Percentiles rank a stretch among this genome's conserved stretches.
phyloP scores from a whole-genome alignment of 2,888 invertebrate species.

The Phymatocera aterrima region DNA sequence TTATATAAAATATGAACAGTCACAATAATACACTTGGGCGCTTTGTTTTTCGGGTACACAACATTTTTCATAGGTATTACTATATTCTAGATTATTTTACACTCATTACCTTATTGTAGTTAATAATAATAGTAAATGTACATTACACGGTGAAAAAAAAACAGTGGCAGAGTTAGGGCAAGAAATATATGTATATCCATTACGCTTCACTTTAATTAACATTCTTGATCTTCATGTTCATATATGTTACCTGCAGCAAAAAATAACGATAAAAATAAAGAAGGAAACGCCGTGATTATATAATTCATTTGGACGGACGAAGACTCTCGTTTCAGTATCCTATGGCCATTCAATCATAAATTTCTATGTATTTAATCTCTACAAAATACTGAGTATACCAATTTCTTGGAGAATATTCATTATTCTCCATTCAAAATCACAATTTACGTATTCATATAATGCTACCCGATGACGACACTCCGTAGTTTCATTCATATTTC shows the following conservation, averaged over 20 bases:
- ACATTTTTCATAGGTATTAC: not conserved
- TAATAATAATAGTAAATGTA: not conserved
- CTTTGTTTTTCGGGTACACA: not conserved
- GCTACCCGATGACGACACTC: not conserved
- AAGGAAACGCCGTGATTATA: not conserved
- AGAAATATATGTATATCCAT: no score
- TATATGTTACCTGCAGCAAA: not conserved
- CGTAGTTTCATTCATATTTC: not conserved
- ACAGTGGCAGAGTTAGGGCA: no score
- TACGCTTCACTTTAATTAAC: not conserved
- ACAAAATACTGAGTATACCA: slow-evolving; percentile 45
- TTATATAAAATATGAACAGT: slow-evolving; percentile 11
- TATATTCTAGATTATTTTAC: no score
- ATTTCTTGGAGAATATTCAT: slow-evolving; percentile 3
- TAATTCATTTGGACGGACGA: slow-evolving; percentile 13
- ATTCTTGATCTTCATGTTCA: not conserved
- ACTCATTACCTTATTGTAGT: not conserved
- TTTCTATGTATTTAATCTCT: slow-evolving; percentile 38
- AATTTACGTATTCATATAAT: slow-evolving; percentile 15
- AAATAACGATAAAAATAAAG: not conserved
- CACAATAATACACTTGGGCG: not conserved
- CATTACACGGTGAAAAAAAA: not conserved
- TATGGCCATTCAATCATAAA: slow-evolving; percentile 40
- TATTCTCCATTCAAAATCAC: slow-evolving; percentile 39
- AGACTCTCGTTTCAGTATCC: slow-evolving; percentile 1